phyloP scores from a whole-genome alignment of 2,888 invertebrate species.

The Molanna angustata region DNA sequence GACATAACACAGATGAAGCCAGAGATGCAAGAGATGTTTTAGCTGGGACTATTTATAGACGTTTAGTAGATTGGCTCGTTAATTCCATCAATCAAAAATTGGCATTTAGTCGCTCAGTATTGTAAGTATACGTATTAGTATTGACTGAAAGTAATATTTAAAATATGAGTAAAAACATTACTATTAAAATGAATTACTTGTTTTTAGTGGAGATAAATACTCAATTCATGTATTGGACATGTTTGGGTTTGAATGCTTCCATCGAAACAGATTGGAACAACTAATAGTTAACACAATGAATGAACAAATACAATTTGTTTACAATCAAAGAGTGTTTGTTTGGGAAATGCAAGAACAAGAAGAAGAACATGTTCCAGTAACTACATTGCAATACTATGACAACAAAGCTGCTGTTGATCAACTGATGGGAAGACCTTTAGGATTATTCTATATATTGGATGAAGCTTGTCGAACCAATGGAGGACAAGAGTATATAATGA shows the following conservation, averaged over 20 bases:
- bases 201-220: conserved; percentile 76
- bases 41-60: conserved; percentile 78
- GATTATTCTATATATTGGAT: conserved; percentile 82
- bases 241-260: conserved; percentile 91
- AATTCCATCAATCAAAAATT: conserved; percentile 82
- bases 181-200: conserved; percentile 1
- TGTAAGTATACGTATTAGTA: conserved; percentile 60
- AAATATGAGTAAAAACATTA: not conserved
- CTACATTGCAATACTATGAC: conserved; percentile 76
- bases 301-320: conserved; percentile 91
- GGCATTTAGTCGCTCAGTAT: conserved; percentile 78
- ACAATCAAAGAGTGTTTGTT: conserved; percentile 86
- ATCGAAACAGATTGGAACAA: conserved; percentile 82
- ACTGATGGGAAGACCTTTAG: conserved; percentile 78
- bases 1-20: conserved; percentile 78
- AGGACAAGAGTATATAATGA: conserved; percentile 69
- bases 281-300: conserved; percentile 86
- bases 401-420: conserved; percentile 87
- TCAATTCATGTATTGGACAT: conserved; percentile 81
- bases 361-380: conserved; percentile 74
- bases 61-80: conserved; percentile 87
- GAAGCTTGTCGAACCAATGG: conserved; percentile 77
- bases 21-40: conserved; percentile 80
- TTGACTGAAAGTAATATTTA: not conserved
- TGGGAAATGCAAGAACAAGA: conserved; percentile 85